phyloP scores from a whole-genome alignment of 2,797 vertebrate genomes.

The Anas capensis region DNA sequence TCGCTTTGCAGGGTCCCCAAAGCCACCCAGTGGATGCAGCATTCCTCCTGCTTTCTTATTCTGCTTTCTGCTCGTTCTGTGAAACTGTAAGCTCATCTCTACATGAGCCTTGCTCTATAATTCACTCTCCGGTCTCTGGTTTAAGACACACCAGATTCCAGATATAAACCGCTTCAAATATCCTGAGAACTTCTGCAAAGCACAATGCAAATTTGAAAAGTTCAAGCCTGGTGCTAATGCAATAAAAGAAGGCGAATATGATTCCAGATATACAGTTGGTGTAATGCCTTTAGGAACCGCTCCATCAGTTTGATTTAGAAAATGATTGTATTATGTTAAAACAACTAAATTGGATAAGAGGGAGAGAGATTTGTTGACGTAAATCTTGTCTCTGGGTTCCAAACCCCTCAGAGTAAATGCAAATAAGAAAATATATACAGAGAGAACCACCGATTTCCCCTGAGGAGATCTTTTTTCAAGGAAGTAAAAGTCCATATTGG shows the following conservation, averaged over 20 bases:
- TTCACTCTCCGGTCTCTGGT: neutral
- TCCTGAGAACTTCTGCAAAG: slow-evolving; percentile 51
- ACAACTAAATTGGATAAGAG: slow-evolving; percentile 65
- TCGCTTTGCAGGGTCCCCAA: neutral
- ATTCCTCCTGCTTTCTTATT: neutral
- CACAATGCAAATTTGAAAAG: slow-evolving; percentile 64
- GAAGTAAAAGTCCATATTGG: slow-evolving; percentile 29
- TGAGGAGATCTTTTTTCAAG: slow-evolving; percentile 24
- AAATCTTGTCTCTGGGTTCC: slow-evolving; percentile 56
- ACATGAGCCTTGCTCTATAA: neutral
- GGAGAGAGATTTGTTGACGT: slow-evolving; percentile 55
- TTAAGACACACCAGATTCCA: neutral
- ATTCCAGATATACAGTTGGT: slow-evolving; percentile 69
- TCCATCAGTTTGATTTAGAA: slow-evolving; percentile 73
- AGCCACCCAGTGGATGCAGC: neutral
- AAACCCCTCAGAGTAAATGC: slow-evolving; percentile 40
- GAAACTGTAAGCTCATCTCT: slow-evolving; percentile 14
- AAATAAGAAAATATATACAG: slow-evolving; percentile 51
- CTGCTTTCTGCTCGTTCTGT: neutral
- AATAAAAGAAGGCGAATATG: slow-evolving; percentile 68
- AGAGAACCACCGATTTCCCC: slow-evolving; percentile 22
- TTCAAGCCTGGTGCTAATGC: slow-evolving; percentile 69
- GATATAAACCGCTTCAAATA: slow-evolving; percentile 35
- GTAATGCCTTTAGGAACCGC: slow-evolving; percentile 67
- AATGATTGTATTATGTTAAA: slow-evolving; percentile 71